Base-by-base conservation (phyloP, 2,888 invertebrate genomes). In the Plebejus melissa region DNA sequence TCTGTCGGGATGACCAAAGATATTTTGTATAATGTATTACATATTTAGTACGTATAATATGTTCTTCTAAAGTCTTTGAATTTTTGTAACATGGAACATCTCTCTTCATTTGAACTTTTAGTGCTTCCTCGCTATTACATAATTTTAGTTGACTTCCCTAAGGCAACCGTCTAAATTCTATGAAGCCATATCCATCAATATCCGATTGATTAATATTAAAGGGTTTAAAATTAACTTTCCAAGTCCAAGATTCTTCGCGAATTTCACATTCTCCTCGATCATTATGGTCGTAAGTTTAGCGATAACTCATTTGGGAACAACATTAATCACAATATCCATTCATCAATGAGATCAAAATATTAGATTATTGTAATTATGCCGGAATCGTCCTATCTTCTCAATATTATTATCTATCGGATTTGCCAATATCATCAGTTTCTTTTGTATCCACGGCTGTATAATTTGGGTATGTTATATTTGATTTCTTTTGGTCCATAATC, bases 291-390 rank as follows among this genome's bases (percentile, higher is more conserved):
- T 38, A 69, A 69, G n/a, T n/a, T 70, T 41, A 70, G 70, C 70
- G 41, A 70, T 70, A 71, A 71, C 71, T 71, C 71, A 71, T 28
- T 46, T 41, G 41, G 71, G 41, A 71, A n/a, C 72, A 50, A 72
- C 72, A 72, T 72, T 72, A 72, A 72, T 72, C 72, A 70, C 41
- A 38, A 72, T 28, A 54, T 13, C 72, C 72, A 72, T 72, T 72
- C 72, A 72, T 72, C 72, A 72, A 72, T 72, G 72, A 54, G 72
- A 72, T 72, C 72, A 50, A 50, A 72, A 72, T 72, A 72, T 50
- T 50, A 54, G 72, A 72, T 72, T 54, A 54, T 54, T 50, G 50
- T 72, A 72, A 72, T 72, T 54, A 54, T 50, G 50, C 28, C 72
- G 28, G 22, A 36, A 36, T 65, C 36, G 65, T 13, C 65, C 65